Percentiles rank a stretch among this genome's conserved stretches.
Evolutionary conservation across 2,113 vertebrate genomes (phyloP).

Genomic region (Protobothrops mucrosquamatus): DNA sequence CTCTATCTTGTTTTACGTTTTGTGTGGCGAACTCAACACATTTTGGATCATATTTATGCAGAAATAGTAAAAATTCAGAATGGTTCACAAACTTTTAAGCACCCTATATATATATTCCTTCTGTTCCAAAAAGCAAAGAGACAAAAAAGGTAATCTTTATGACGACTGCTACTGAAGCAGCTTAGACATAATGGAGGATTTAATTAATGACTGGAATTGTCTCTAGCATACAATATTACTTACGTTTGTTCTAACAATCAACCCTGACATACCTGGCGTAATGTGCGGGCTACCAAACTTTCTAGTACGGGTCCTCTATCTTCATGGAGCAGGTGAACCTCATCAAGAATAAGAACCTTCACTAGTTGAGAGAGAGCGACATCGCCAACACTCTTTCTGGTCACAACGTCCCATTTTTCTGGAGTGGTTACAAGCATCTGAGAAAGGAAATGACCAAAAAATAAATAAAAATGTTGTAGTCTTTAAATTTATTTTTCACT

Average conservation of each 20-base stretch:
- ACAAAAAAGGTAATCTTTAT: background rate
- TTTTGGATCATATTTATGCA: background rate
- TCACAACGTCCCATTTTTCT: conserved; percentile 99
- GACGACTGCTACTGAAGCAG: background rate
- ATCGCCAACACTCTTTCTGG: conserved; percentile 96
- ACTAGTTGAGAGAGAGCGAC: conserved; percentile 94
- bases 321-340: conserved; percentile 96
- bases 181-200: conserved; percentile 3
- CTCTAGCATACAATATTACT: background rate
- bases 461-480: background rate
- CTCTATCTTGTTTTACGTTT: background rate
- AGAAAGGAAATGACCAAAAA: conserved; percentile 6
- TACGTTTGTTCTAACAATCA: conserved; percentile 5
- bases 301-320: conserved; percentile 96
- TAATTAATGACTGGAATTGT: background rate
- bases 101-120: background rate
- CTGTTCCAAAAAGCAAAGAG: background rate
- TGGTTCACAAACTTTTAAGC: background rate
- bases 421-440: conserved; percentile 98
- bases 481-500: background rate
- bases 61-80: background rate
- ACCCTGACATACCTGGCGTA: conserved; percentile 83
- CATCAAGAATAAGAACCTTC: conserved; percentile 92
- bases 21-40: background rate
- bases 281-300: conserved; percentile 94